Evolutionary conservation across 1,140 invertebrate genomes (phyloP).

Genomic region (Bombus vancouverensis): DNA sequence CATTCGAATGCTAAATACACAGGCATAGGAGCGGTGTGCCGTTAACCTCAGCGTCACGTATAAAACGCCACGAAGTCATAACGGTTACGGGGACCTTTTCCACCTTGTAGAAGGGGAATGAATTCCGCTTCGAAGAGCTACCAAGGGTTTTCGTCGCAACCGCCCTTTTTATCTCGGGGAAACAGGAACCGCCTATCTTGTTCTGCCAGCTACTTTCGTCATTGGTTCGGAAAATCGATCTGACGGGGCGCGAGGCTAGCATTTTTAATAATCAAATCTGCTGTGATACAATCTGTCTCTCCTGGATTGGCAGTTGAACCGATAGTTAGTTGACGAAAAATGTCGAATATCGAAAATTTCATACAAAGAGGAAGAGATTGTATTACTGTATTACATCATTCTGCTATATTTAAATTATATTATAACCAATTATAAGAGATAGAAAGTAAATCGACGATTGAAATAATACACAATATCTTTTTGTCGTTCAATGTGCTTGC

Average conservation of each 20-base stretch:
- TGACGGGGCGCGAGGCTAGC: background rate
- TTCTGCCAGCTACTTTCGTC: slow-evolving; percentile 41
- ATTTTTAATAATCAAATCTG: slow-evolving; percentile 35
- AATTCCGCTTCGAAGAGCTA: slow-evolving; percentile 38
- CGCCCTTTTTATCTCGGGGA: slow-evolving; percentile 24
- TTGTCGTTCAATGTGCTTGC: background rate
- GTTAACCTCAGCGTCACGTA: slow-evolving; percentile 49
- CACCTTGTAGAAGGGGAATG: slow-evolving; percentile 40
- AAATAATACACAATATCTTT: background rate
- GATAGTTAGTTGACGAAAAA: background rate
- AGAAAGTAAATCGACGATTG: background rate
- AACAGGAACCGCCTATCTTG: slow-evolving; percentile 53
- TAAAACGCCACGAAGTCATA: slow-evolving; percentile 55
- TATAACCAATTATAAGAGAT: too few species aligned
- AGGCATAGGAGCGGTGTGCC: slow-evolving; percentile 32
- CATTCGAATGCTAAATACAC: slow-evolving; percentile 48
- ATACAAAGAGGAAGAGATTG: background rate
- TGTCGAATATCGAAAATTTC: background rate
- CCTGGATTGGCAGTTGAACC: background rate
- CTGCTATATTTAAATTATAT: too few species aligned
- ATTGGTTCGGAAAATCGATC: slow-evolving; percentile 44
- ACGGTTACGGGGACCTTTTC: slow-evolving; percentile 46
- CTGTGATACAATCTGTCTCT: background rate
- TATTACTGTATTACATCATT: too few species aligned
- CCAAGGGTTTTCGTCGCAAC: slow-evolving; percentile 19